phyloP scores from a whole-genome alignment of 2,888 invertebrate genomes.

The Timema cristinae region DNA sequence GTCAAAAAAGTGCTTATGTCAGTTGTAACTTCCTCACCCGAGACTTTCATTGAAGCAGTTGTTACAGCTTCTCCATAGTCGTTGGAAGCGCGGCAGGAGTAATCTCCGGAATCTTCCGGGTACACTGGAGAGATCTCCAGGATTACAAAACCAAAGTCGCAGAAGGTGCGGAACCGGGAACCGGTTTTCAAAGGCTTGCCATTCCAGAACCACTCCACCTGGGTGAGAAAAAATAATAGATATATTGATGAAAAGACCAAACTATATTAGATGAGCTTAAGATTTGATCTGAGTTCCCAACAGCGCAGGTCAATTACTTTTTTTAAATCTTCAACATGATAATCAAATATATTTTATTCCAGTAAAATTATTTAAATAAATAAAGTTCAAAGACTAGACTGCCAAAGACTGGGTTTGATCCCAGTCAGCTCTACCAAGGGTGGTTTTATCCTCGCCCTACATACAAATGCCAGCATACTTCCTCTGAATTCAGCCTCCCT shows the following conservation, averaged over 20 bases:
- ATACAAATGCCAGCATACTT: too few species aligned
- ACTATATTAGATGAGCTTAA: background rate
- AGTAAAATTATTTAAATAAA: too few species aligned
- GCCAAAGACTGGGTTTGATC: too few species aligned
- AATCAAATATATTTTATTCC: background rate
- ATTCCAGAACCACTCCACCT: slow-evolving; percentile 94
- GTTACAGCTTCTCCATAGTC: slow-evolving; percentile 91
- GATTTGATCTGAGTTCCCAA: background rate
- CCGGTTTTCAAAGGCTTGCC: slow-evolving; percentile 84
- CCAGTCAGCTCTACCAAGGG: too few species aligned
- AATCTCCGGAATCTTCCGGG: slow-evolving; percentile 93
- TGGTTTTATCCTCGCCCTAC: too few species aligned
- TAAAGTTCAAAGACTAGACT: too few species aligned
- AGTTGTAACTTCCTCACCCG: slow-evolving; percentile 47
- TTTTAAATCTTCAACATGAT: background rate
- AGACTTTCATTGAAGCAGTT: slow-evolving; percentile 82
- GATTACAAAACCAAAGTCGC: slow-evolving; percentile 96
- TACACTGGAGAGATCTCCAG: slow-evolving; percentile 96
- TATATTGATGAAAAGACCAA: background rate
- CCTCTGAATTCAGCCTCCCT: too few species aligned
- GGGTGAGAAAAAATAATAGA: slow-evolving; percentile 33
- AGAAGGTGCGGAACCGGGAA: slow-evolving; percentile 92
- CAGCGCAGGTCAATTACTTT: too few species aligned
- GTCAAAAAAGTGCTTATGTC: background rate
- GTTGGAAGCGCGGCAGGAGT: slow-evolving; percentile 81